Evolutionary conservation across 2,797 vertebrate species (phyloP), one percentile per base, ranked within the genome.

Genomic region (Tachyglossus aculeatus): DNA sequence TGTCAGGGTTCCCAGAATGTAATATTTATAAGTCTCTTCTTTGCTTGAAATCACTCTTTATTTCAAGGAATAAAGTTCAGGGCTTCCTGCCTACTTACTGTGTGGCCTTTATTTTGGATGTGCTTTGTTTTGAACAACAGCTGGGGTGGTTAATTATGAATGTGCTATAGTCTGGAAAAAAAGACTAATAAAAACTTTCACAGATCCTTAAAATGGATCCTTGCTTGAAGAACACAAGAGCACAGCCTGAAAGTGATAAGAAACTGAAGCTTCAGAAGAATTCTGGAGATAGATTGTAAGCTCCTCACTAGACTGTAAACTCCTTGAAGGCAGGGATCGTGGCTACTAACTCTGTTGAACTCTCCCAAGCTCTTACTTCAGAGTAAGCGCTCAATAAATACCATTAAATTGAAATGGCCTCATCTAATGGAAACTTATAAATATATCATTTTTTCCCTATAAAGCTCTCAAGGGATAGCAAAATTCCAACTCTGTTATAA

Each of bases 141-240:
- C 54, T 70, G 31, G 24, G 34, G 44, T 74, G 52, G 45, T 69
- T 81, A 40, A 74, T 74, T 74, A 74, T 29, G 52, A 56, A 54
- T 9, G 13, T 38, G 44, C 4, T 4, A 16, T 21, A 48, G 22
- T 25, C 51, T 59, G 40, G 13, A 58, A 45, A 51, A 65, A 63
- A 56, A 56, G n/a, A 27, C 19, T 48, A 74, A 76, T 69, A 67
- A 67, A 74, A 67, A 52, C n/a, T 53, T 61, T 64, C 32, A 61
- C 16, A 47, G 54, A 31, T 64, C 11, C 22, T 45, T 70, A 55
- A 14, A 58, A 71, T 48, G 36, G 19, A 67, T n/a, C n/a, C n/a
- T n/a, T n/a, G n/a, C n/a, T n/a, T n/a, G n/a, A n/a, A n/a, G n/a
- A n/a, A n/a, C n/a, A n/a, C 7, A 25, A 61, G 24, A 47, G 32